Evolutionary conservation across 2,797 vertebrate species (phyloP), one percentile per base, ranked within the genome.

Genomic region (Sparus aurata): DNA sequence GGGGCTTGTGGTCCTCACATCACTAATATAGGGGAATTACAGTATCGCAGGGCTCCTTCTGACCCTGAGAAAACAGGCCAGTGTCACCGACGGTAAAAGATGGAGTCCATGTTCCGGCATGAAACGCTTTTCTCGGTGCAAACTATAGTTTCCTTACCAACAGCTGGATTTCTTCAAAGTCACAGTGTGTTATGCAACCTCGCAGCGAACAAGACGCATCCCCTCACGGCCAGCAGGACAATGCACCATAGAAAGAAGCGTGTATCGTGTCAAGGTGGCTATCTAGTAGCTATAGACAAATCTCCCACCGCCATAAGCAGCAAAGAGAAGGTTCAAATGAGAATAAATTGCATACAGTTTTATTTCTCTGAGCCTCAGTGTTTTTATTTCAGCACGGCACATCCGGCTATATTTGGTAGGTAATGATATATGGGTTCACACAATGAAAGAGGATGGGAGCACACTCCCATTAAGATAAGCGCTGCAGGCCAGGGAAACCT

Each of bases 381-480:
- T 91, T 89, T 91, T 83, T 68, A 84, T 82, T 93, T 83, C 77
- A 79, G 79, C 61, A 47, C 79, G 79, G 83, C 76, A 80, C 78
- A 90, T 85, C 73, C 75, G 68, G 85, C 77, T 86, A 82, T 90
- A 88, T 93, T 93, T 93, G 81, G 85, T 81, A 75, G 86, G 87
- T 91, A 93, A 93, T 94, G 92, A 95, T 94, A 93, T 91, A 94
- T 92, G 85, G 88, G 85, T 91, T 86, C 80, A 85, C 82, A 92
- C 85, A 89, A 88, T 93, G 91, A 92, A 93, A 90, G 80, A 90
- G 92, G 94, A 94, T 87, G 86, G 91, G 90, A 92, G 86, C 79
- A 82, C 80, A 88, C 77, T 91, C 76, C 89, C 85, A 91, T 93
- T 95, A 93, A 94, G 91, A 94, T 91, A 92, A 90, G 83, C 74